Percentiles rank a stretch among this genome's conserved stretches.
These are phyloP conservation scores for Micrastur ruficollis DNA, from an alignment of 2,797 vertebrate genomes.

Conservation along the genomic window DNA sequence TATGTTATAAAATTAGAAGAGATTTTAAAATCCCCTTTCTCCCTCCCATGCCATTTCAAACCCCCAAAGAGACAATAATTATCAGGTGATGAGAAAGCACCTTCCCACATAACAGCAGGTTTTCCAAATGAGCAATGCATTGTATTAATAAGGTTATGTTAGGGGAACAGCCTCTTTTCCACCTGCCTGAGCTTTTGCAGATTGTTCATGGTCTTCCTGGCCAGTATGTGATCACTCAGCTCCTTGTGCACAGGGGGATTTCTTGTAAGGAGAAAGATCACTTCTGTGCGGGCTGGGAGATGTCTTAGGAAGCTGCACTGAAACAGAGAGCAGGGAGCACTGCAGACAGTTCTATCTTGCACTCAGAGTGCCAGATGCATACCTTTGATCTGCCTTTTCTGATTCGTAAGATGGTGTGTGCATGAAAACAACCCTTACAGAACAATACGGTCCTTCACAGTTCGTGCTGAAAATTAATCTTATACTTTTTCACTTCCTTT, in stretches of 20 bases:
- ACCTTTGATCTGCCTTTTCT: background rate
- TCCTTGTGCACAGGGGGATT: background rate
- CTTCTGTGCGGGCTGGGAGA: background rate
- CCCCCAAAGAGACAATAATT: background rate
- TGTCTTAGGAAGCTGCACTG: background rate
- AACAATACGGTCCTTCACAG: background rate
- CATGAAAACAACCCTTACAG: background rate
- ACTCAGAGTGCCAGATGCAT: background rate
- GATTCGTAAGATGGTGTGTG: background rate
- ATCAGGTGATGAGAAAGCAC: conserved; percentile 26
- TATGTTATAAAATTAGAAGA: conserved; percentile 20
- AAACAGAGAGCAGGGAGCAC: background rate
- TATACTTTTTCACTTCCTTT: background rate
- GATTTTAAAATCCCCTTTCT: background rate
- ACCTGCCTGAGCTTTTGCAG: background rate
- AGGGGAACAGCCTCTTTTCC: background rate
- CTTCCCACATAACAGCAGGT: conserved; percentile 39
- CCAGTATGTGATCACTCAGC: background rate
- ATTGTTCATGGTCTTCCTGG: background rate
- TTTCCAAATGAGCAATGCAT: background rate
- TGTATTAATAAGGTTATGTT: background rate
- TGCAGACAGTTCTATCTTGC: background rate
- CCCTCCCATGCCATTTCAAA: conserved; percentile 13
- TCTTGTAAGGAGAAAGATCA: background rate
- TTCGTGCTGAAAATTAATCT: background rate